Conservation (phyloP, 2,113 vertebrate genomes). For the Tringa solitaria region DNA sequence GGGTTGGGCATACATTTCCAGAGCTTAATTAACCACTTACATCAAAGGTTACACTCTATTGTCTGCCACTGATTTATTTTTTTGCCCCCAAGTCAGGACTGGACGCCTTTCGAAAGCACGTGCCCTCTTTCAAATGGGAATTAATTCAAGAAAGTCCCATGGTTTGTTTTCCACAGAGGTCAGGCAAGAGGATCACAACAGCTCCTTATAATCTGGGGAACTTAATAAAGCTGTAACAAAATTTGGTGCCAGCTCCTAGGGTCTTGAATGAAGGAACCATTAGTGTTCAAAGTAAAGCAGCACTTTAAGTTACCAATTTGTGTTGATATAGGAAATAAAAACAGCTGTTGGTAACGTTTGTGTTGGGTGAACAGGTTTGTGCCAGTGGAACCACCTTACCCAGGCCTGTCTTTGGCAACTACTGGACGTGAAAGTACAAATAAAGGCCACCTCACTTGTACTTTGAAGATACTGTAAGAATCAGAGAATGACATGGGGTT, state of each 20-base stretch:
- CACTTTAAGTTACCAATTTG: neutral
- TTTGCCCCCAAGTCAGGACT: neutral
- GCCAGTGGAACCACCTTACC: neutral
- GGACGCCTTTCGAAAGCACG: neutral
- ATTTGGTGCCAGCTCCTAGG: neutral
- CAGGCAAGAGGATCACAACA: neutral
- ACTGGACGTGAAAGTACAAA: neutral
- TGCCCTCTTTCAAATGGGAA: neutral
- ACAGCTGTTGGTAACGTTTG: rapidly evolving
- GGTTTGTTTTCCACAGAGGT: neutral
- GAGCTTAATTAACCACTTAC: neutral
- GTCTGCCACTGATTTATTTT: neutral
- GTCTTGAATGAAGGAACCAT: neutral
- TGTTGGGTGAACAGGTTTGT: neutral
- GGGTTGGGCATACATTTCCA: neutral
- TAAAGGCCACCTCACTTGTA: neutral
- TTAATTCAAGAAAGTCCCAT: neutral
- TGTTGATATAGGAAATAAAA: rapidly evolving
- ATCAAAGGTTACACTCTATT: neutral
- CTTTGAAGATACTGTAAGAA: neutral
- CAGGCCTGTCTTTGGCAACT: neutral
- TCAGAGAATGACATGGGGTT: too few species aligned
- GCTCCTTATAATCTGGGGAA: neutral
- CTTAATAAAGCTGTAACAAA: neutral
- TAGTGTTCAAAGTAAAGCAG: neutral